phyloP scores from a whole-genome alignment of 2,888 invertebrate species.

The Cantharis rustica region DNA sequence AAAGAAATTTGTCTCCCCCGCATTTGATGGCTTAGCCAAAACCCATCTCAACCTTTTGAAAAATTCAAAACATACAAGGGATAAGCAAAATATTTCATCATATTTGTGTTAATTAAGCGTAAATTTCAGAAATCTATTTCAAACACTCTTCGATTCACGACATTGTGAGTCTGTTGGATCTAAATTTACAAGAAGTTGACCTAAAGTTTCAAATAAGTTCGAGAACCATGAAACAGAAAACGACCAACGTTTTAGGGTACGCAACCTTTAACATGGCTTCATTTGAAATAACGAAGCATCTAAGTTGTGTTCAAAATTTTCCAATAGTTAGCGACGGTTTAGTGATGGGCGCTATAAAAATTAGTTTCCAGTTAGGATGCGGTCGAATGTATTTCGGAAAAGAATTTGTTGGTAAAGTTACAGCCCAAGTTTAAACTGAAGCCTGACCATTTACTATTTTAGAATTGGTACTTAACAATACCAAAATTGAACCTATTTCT shows the following conservation, averaged over 20 bases:
- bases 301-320: slow-evolving; percentile 53
- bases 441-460: not conserved
- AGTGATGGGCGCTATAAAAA: slow-evolving; percentile 54
- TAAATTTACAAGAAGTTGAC: slow-evolving; percentile 45
- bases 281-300: slow-evolving; percentile 48
- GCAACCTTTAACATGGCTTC: slow-evolving; percentile 53
- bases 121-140: slow-evolving; percentile 54
- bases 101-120: not conserved
- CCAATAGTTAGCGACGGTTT: slow-evolving; percentile 52
- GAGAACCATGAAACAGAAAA: slow-evolving; percentile 56
- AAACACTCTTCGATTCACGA: slow-evolving; percentile 56
- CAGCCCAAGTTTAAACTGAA: not conserved
- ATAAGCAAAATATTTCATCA: no score
- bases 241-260: slow-evolving; percentile 53
- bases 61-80: no score
- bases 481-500: not conserved
- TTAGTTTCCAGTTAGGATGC: slow-evolving; percentile 57
- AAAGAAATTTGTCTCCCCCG: no score
- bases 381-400: slow-evolving; percentile 59
- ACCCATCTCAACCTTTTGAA: no score
- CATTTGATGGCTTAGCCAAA: no score
- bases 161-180: slow-evolving; percentile 48
- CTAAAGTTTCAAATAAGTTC: slow-evolving; percentile 57
- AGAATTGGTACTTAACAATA: slow-evolving; percentile 23
- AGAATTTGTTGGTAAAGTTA: slow-evolving; percentile 55